phyloP scores from a whole-genome alignment of 1,140 invertebrate species.

The Microplitis demolitor region DNA sequence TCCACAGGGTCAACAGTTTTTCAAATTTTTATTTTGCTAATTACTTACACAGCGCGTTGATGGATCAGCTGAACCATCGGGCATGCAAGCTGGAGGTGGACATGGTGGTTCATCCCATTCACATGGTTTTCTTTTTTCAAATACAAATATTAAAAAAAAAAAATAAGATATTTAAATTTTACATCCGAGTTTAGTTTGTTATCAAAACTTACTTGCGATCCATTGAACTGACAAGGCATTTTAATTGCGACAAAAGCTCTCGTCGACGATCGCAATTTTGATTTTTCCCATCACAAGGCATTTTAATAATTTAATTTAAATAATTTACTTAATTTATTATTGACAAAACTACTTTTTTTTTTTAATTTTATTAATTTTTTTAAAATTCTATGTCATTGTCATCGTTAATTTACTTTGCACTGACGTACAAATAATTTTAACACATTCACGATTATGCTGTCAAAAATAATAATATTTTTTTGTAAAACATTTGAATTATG shows the following conservation, averaged over 20 bases:
- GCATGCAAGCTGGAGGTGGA: constrained; percentile 36
- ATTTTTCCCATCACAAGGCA: constrained; percentile 56
- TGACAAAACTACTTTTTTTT: neutral
- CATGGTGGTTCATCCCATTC: constrained; percentile 53
- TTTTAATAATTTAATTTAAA: constrained; percentile 29
- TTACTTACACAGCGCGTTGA: constrained; percentile 39
- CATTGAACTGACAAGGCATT: constrained; percentile 55
- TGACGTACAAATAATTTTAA: neutral
- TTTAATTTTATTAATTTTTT: neutral
- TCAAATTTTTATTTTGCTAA: constrained; percentile 3
- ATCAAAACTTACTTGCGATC: constrained; percentile 42
- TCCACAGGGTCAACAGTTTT: no score
- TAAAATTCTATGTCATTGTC: neutral
- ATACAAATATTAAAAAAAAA: neutral
- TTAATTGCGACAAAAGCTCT: constrained; percentile 47
- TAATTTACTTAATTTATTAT: neutral
- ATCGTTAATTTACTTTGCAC: neutral
- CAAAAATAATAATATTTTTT: neutral
- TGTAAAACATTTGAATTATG: neutral
- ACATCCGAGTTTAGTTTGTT: neutral
- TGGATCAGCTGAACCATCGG: constrained; percentile 11
- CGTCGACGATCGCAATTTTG: constrained; percentile 47
- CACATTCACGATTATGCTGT: neutral
- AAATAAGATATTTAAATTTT: constrained; percentile 3
- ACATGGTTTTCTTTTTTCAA: constrained; percentile 48